phyloP scores from a whole-genome alignment of 1,140 invertebrate species.

The Listronotus bonariensis region DNA sequence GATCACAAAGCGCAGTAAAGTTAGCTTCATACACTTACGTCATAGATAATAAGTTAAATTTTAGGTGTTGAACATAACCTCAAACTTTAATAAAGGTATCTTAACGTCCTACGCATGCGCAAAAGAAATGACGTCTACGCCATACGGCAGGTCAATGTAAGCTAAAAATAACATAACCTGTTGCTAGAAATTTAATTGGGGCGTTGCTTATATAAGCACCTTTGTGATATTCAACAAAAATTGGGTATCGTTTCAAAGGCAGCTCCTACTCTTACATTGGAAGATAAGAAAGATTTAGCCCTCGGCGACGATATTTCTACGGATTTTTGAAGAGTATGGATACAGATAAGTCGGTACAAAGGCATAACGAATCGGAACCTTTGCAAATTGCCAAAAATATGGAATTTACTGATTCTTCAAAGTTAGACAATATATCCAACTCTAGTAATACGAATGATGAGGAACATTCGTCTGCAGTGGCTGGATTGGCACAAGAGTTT shows the following conservation, averaged over 20 bases:
- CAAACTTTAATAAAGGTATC: too few species aligned
- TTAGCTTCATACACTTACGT: too few species aligned
- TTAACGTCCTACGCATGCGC: too few species aligned
- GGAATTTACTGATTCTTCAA: conserved; percentile 9
- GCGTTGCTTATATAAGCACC: conserved; percentile 1
- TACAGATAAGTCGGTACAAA: background rate
- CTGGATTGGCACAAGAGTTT: conserved; percentile 3
- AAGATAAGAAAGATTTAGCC: background rate
- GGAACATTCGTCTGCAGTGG: conserved; percentile 18
- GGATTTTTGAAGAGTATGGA: conserved; percentile 10
- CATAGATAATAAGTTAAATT: too few species aligned
- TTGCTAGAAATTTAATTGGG: too few species aligned
- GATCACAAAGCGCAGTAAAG: too few species aligned
- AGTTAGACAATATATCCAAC: conserved; percentile 13
- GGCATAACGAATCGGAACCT: background rate
- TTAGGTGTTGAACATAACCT: too few species aligned
- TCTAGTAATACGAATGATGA: conserved; percentile 1
- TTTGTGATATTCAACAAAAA: conserved; percentile 8
- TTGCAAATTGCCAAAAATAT: conserved; percentile 10
- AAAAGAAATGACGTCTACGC: too few species aligned
- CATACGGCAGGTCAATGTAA: too few species aligned
- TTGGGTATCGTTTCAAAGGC: conserved; percentile 10
- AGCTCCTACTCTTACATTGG: conserved; percentile 1
- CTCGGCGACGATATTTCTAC: conserved; percentile 17
- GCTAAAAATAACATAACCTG: too few species aligned